Evolutionary conservation across 2,797 vertebrate species (phyloP).

Genomic region (Coendou prehensilis): DNA sequence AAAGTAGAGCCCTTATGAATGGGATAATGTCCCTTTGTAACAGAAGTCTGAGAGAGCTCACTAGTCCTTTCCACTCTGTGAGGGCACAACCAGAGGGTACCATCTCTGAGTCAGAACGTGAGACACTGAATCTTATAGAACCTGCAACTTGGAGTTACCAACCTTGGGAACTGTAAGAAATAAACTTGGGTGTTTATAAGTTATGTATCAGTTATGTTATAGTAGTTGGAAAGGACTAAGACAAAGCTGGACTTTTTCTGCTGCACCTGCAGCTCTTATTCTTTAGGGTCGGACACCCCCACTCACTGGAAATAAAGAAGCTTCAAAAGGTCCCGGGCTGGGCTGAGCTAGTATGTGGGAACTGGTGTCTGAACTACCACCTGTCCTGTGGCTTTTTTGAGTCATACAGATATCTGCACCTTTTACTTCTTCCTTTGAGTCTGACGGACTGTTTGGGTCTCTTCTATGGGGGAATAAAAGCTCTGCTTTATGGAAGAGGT

Average conservation of each 20-base stretch:
- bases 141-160: background rate
- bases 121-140: background rate
- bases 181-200: background rate
- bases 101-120: background rate
- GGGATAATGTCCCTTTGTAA: background rate
- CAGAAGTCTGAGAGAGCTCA: background rate
- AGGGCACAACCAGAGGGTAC: background rate
- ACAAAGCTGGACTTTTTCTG: background rate
- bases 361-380: background rate
- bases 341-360: background rate
- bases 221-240: background rate
- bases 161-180: background rate
- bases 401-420: background rate
- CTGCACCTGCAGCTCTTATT: background rate
- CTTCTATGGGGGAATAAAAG: background rate
- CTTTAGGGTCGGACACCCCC: background rate
- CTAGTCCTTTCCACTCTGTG: background rate
- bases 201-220: background rate
- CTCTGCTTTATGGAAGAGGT: background rate
- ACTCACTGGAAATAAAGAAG: background rate
- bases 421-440: conserved; percentile 49
- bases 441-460: background rate
- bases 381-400: background rate
- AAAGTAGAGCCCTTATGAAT: background rate
- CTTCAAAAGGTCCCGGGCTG: background rate